Percentiles rank a stretch among this genome's conserved stretches.
Conservation (phyloP, 2,888 invertebrate species). For the Toxonevra muliebris region DNA sequence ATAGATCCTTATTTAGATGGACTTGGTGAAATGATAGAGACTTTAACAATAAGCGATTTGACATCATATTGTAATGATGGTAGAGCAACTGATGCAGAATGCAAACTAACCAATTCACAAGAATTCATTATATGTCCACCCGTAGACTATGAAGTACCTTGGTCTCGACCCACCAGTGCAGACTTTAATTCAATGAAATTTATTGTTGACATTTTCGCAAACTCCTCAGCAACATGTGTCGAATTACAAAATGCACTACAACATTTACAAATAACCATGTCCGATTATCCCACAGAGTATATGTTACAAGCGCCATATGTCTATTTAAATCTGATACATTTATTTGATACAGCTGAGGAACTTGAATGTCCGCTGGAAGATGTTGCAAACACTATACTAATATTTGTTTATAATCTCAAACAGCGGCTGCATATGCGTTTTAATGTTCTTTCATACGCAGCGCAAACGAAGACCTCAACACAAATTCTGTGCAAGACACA, state of each 20-base stretch:
- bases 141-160: constrained; percentile 54
- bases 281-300: constrained; percentile 62
- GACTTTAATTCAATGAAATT: constrained; percentile 55
- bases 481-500: constrained; percentile 38
- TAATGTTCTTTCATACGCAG: constrained; percentile 40
- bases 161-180: constrained; percentile 51
- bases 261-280: constrained; percentile 53
- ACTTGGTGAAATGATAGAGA: constrained; percentile 8
- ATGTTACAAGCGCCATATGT: constrained; percentile 61
- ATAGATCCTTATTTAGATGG: background rate
- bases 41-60: constrained; percentile 16
- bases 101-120: no score
- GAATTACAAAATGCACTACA: constrained; percentile 51
- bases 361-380: constrained; percentile 37
- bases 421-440: constrained; percentile 44
- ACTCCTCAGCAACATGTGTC: constrained; percentile 27
- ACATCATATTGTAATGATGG: no score
- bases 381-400: constrained; percentile 44
- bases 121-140: background rate
- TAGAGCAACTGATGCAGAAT: no score
- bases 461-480: constrained; percentile 14
- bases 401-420: constrained; percentile 46
- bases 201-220: constrained; percentile 48
- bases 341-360: constrained; percentile 43
- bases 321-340: constrained; percentile 50